A percentile compares a stretch with the other conserved stretches of the same genome.
phyloP scores from a whole-genome alignment of 2,888 invertebrate genomes.

The Leuctra nigra region DNA sequence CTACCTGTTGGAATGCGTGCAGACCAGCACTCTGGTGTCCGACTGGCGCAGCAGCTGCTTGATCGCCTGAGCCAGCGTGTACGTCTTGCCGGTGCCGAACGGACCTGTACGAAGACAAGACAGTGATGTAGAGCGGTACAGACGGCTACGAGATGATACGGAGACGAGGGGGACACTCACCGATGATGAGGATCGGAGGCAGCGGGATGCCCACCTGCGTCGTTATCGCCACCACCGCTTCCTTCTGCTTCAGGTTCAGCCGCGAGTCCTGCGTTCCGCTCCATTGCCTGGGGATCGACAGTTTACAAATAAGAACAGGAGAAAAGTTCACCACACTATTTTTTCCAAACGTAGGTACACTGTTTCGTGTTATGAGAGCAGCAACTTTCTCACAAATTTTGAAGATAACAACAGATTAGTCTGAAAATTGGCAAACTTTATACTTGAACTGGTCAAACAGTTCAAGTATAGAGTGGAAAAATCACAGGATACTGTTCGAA shows the following conservation, averaged over 20 bases:
- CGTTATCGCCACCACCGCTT: slow-evolving; percentile 70
- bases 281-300: slow-evolving; percentile 61
- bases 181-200: slow-evolving; percentile 66
- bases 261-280: slow-evolving; percentile 53
- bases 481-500: too few relatives aligned
- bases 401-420: too few relatives aligned
- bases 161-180: slow-evolving; percentile 31
- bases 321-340: background rate
- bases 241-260: slow-evolving; percentile 70
- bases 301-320: background rate
- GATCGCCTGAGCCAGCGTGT: slow-evolving; percentile 67
- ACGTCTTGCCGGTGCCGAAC: slow-evolving; percentile 85
- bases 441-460: too few relatives aligned
- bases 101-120: slow-evolving; percentile 45
- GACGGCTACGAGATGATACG: background rate
- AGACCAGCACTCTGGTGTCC: slow-evolving; percentile 65
- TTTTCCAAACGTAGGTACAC: too few relatives aligned
- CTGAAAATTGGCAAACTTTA: too few relatives aligned
- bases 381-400: too few relatives aligned
- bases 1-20: slow-evolving; percentile 75
- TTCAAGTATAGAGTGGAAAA: too few relatives aligned
- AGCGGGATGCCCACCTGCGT: slow-evolving; percentile 53
- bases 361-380: too few relatives aligned
- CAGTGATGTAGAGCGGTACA: too few relatives aligned
- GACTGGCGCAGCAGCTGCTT: slow-evolving; percentile 57